Conservation (phyloP, 2,888 invertebrate genomes). For the Synanthedon andrenaeformis region DNA sequence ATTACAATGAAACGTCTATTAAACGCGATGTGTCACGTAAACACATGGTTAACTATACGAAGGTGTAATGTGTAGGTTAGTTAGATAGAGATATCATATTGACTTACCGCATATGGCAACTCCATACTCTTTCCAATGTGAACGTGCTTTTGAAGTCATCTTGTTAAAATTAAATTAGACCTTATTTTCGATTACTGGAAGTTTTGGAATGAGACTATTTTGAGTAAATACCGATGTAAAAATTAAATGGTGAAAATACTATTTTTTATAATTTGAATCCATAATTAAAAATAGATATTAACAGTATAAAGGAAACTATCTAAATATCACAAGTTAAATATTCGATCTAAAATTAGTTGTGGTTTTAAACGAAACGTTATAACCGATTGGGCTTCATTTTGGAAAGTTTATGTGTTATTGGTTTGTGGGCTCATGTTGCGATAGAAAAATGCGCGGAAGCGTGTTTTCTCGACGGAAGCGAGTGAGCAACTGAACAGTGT, state of each 20-base stretch:
- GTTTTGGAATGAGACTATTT: conserved; percentile 68
- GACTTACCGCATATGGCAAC: conserved; percentile 68
- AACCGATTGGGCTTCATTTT: conserved; percentile 69
- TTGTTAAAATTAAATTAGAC: conserved; percentile 33
- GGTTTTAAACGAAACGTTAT: conserved; percentile 62
- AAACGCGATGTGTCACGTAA: too few species aligned
- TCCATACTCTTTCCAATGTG: conserved; percentile 71
- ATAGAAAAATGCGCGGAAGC: conserved; percentile 40
- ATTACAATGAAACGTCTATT: background rate
- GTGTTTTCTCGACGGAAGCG: conserved; percentile 54
- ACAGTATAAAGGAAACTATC: conserved; percentile 52
- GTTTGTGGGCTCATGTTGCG: conserved; percentile 62
- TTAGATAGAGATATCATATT: conserved; percentile 1
- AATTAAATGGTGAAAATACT: conserved; percentile 31
- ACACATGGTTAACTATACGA: conserved; percentile 5
- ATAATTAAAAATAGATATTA: conserved; percentile 58
- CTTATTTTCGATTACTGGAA: conserved; percentile 41
- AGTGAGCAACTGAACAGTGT: conserved; percentile 57
- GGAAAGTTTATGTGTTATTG: conserved; percentile 67
- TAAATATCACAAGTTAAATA: conserved; percentile 70
- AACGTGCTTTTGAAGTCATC: conserved; percentile 67
- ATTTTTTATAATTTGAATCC: conserved; percentile 47
- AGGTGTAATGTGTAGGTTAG: too few species aligned
- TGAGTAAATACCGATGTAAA: conserved; percentile 60
- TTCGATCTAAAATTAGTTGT: conserved; percentile 61